Evolutionary conservation across 2,888 invertebrate species (phyloP).

Genomic region (Mythimna loreyi): DNA sequence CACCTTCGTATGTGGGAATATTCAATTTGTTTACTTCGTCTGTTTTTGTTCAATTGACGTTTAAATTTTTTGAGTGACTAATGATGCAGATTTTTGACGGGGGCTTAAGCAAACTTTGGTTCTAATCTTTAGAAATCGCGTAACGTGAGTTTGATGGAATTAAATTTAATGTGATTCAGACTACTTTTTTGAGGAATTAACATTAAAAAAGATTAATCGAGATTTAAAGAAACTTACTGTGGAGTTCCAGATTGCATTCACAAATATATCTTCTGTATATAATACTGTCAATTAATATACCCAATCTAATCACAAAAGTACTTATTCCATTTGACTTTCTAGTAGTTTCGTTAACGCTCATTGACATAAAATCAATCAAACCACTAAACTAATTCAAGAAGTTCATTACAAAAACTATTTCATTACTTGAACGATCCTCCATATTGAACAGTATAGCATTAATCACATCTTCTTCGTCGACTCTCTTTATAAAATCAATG

Average conservation of each 20-base stretch:
- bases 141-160: constrained; percentile 33
- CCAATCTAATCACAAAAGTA: not conserved
- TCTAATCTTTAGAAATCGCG: constrained; percentile 43
- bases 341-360: constrained; percentile 18
- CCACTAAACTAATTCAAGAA: constrained; percentile 48
- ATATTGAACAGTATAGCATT: constrained; percentile 69
- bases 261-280: not conserved
- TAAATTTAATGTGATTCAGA: constrained; percentile 17
- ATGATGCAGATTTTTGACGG: constrained; percentile 81
- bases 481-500: constrained; percentile 77
- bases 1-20: constrained; percentile 90
- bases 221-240: not conserved
- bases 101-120: constrained; percentile 71
- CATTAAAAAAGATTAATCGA: not conserved
- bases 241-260: not conserved
- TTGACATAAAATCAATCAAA: constrained; percentile 49
- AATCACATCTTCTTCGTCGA: constrained; percentile 73
- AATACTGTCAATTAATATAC: not conserved
- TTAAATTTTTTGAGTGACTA: constrained; percentile 84
- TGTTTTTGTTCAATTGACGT: constrained; percentile 90
- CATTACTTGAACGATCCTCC: constrained; percentile 58
- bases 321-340: not conserved
- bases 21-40: constrained; percentile 88
- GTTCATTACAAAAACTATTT: constrained; percentile 53
- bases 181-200: not conserved